Evolutionary conservation across 2,797 vertebrate species (phyloP).

Genomic region (Tinamus major): DNA sequence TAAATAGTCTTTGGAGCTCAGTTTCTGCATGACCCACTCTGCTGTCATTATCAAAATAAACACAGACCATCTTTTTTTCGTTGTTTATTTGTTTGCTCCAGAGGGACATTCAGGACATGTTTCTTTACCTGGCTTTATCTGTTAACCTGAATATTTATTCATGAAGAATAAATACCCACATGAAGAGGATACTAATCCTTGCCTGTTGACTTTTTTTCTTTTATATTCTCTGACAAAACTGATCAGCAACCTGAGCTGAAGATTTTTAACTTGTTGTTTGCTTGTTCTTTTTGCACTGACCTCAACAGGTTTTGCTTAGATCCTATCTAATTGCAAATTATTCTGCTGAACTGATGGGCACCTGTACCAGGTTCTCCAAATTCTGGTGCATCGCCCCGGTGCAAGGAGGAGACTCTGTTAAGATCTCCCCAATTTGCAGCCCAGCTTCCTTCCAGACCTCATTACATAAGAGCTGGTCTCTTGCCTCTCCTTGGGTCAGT

Average conservation of each 20-base stretch:
- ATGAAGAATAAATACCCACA: no score
- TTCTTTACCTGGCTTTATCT: not conserved
- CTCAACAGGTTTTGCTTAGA: not conserved
- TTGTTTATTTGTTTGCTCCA: not conserved
- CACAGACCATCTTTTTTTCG: not conserved
- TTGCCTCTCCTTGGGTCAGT: not conserved
- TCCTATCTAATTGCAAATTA: not conserved
- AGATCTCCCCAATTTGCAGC: not conserved
- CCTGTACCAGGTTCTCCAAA: not conserved
- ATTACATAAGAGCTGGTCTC: not conserved
- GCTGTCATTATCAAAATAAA: not conserved
- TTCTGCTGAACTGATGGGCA: not conserved
- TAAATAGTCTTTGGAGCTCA: not conserved
- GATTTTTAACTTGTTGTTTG: not conserved
- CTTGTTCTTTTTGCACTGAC: not conserved
- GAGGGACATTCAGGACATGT: not conserved
- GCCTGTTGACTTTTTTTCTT: not conserved
- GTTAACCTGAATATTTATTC: not conserved
- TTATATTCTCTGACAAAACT: not conserved
- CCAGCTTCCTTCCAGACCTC: not conserved
- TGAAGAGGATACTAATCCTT: not conserved
- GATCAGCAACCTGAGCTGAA: not conserved
- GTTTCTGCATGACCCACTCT: not conserved
- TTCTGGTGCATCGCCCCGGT: rapidly evolving
- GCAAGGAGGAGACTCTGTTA: not conserved